These are phyloP conservation scores for Craniophora ligustri DNA, from an alignment of 2,888 invertebrate genomes.

Conservation along the genomic window DNA sequence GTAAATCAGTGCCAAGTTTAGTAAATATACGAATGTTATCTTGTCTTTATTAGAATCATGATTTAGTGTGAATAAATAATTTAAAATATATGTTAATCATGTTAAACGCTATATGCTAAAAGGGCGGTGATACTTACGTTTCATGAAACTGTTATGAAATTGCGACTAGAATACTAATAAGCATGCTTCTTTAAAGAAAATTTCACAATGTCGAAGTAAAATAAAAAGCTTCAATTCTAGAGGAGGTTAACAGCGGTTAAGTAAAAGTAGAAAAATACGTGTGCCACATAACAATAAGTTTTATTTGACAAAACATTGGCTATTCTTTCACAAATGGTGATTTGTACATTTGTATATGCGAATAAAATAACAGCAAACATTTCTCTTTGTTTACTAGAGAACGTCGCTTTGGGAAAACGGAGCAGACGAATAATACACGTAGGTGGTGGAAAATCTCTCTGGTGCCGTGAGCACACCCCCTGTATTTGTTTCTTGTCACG, in stretches of 20 bases:
- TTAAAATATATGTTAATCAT: background rate
- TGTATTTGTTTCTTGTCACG: conserved; percentile 76
- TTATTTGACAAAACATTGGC: conserved; percentile 49
- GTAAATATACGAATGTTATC: conserved; percentile 1
- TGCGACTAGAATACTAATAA: background rate
- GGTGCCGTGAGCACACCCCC: conserved; percentile 64
- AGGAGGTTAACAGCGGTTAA: conserved; percentile 28
- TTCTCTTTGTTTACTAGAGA: conserved; percentile 58
- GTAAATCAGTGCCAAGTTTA: conserved; percentile 36
- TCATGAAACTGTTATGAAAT: background rate
- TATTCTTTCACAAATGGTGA: conserved; percentile 53
- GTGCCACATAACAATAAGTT: conserved; percentile 38
- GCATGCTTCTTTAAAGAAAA: conserved; percentile 15
- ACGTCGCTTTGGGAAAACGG: conserved; percentile 55
- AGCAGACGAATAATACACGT: conserved; percentile 58
- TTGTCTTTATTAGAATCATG: background rate
- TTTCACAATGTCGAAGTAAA: conserved; percentile 29
- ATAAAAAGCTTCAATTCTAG: conserved; percentile 25
- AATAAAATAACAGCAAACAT: conserved; percentile 55
- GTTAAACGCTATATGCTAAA: background rate
- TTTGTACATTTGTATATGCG: conserved; percentile 53
- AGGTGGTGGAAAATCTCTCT: conserved; percentile 66
- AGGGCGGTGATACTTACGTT: background rate
- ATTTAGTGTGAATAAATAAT: background rate
- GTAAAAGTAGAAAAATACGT: conserved; percentile 44